These are phyloP conservation scores for Gila robusta DNA, from an alignment of 2,797 vertebrate species.

Conservation along the genomic window DNA sequence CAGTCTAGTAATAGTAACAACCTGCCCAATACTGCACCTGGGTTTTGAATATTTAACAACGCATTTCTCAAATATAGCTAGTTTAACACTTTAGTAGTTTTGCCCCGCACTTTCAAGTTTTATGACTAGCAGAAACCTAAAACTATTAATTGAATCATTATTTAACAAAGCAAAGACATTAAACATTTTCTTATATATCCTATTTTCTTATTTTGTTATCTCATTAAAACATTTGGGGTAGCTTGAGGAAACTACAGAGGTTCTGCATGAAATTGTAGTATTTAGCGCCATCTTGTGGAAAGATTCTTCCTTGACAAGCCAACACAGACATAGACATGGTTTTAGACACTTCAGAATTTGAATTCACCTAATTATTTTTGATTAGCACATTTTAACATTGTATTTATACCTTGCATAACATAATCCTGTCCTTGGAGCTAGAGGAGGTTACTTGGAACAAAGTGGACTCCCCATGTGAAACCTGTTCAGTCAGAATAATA, in stretches of 20 bases:
- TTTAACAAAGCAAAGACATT: neutral
- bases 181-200: neutral
- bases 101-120: neutral
- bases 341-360: neutral
- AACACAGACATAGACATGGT: neutral
- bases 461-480: neutral
- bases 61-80: neutral
- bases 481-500: neutral
- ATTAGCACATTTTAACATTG: neutral
- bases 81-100: neutral
- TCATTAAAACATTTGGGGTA: neutral
- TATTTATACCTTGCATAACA: conserved; percentile 18
- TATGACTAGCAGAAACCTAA: neutral
- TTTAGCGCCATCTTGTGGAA: conserved; percentile 29
- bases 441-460: neutral
- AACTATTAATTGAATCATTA: neutral
- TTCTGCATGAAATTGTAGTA: neutral
- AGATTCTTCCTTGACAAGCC: neutral
- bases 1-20: neutral
- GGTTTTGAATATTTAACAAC: neutral
- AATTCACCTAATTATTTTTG: neutral
- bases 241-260: neutral
- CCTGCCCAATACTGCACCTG: neutral
- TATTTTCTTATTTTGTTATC: neutral
- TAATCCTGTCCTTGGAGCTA: neutral